Base-by-base conservation (phyloP, 2,113 vertebrate species). In the Forbesichthys papilliferus region DNA sequence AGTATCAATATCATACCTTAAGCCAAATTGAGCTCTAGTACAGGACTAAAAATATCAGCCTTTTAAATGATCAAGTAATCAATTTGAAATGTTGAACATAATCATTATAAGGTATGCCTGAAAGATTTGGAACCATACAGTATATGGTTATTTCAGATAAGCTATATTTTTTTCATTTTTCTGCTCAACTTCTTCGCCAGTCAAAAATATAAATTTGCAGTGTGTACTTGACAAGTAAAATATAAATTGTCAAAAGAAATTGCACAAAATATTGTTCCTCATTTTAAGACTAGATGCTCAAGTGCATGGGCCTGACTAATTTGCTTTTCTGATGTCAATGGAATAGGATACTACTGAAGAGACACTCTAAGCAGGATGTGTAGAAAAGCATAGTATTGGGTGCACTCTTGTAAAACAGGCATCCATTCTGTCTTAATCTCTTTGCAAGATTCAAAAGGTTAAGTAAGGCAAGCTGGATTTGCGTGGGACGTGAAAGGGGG, bases 261-360 rank as follows among this genome's bases (percentile, higher is more conserved):
- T 13, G 55, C 66, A 82, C 70, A 83, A 58, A 33, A 73, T 68
- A 49, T 54, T 58, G 27, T 70, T 14, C 64, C 46, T 65, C 54
- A 1, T 9, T 1, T 58, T 33, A 42, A 9, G 63, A 79, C 49
- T 66, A 9, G 16, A 47, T 0, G 52, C 49, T 69, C 12, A 70
- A 74, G 76, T 83, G 82, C 79, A 89, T 59, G 84, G 75, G 71
- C 68, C 67, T 42, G 1, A 73, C 52, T 27, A 63, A 42, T 48
- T 13, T 55, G 54, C 54, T 74, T 59, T 69, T 48, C 20, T 18
- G 46, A 70, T 34, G 60, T 79, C 10, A 71, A 12, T 64, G 9
- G 47, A 54, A 51, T 54, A 57, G 64, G 63, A 62, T 48, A 71
- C 69, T 73, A 68, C 52, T 49, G 56, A 6, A 5, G 3, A 66